phyloP scores from a whole-genome alignment of 2,113 vertebrate species.

The Synchiropus splendidus region DNA sequence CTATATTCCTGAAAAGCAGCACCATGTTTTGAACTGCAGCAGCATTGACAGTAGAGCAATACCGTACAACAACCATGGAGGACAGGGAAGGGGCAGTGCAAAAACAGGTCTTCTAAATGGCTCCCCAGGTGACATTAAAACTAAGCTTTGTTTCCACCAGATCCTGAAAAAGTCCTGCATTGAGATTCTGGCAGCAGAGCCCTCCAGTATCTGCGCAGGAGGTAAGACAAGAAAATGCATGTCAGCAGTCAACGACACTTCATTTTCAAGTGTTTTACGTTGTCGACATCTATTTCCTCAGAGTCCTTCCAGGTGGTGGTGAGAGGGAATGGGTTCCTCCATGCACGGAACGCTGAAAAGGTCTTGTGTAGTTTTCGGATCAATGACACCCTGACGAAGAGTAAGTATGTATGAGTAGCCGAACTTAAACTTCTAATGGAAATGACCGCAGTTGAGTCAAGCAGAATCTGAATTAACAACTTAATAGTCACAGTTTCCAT shows the following conservation, averaged over 20 bases:
- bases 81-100: too few relatives aligned
- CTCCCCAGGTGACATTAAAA: too few relatives aligned
- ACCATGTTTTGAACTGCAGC: too few relatives aligned
- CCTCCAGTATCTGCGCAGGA: constrained; percentile 96
- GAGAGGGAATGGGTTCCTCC: constrained; percentile 89
- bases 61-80: too few relatives aligned
- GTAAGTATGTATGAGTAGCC: too few relatives aligned
- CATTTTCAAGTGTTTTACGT: not conserved
- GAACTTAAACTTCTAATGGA: too few relatives aligned
- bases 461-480: too few relatives aligned
- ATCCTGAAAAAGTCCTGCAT: constrained; percentile 96
- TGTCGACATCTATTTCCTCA: constrained; percentile 35
- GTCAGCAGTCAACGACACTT: not conserved
- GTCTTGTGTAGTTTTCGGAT: constrained; percentile 95
- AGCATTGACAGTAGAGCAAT: too few relatives aligned
- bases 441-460: too few relatives aligned
- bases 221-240: constrained; percentile 63
- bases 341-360: constrained; percentile 82
- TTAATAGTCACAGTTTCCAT: too few relatives aligned
- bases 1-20: constrained; percentile 26
- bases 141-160: constrained; percentile 51
- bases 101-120: too few relatives aligned
- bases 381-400: constrained; percentile 86
- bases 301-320: constrained; percentile 93
- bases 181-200: constrained; percentile 93